Evolutionary conservation across 2,888 invertebrate genomes (phyloP), one percentile per base, ranked within the genome.

Genomic region (Macrophya alboannulata): DNA sequence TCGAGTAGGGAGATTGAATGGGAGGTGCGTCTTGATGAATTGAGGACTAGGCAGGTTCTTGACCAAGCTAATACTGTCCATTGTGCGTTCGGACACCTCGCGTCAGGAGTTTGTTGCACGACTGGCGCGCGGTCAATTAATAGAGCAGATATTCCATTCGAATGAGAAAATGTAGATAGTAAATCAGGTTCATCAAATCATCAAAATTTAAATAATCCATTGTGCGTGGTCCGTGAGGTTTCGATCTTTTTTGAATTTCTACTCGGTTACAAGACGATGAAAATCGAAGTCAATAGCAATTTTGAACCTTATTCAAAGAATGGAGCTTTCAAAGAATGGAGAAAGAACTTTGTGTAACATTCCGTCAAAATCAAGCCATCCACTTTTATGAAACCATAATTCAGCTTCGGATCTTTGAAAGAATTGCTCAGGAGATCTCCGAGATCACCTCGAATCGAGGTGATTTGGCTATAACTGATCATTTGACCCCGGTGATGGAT

Each of bases 261-360:
- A 31, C 3, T 2, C 31, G 3, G 31, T 31, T 2, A 31, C 31
- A 31, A 3, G 31, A 31, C 31, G 3, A 31, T 31, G 3, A 31
- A 31, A 31, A 31, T 31, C 31, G 3, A 31, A 31, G 1, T 31
- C 31, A 31, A 31, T 31, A 31, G 3, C 31, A 31, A 31, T 31
- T 31, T 31, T 1, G 31, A 31, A 31, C 31, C 37, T 5, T 37
- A 96, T 96, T 96, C 96, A 86, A 96, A 92, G 95, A 96, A 97
- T 4, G 97, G 97, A 90, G 96, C n/a, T n/a, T 96, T 96, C 96
- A 86, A 96, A 92, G 95, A 96, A 97, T 4, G 97, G 97, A 90
- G 96, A n/a, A n/a, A n/a, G 55, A 55, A 8, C 55, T 10, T 55
- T 55, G n/a, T 6, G 8, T 55, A 55, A n/a, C 55, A 55, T n/a